These are phyloP conservation scores for Myotis myotis DNA, from an alignment of 2,797 vertebrate species.

Conservation along the genomic window DNA sequence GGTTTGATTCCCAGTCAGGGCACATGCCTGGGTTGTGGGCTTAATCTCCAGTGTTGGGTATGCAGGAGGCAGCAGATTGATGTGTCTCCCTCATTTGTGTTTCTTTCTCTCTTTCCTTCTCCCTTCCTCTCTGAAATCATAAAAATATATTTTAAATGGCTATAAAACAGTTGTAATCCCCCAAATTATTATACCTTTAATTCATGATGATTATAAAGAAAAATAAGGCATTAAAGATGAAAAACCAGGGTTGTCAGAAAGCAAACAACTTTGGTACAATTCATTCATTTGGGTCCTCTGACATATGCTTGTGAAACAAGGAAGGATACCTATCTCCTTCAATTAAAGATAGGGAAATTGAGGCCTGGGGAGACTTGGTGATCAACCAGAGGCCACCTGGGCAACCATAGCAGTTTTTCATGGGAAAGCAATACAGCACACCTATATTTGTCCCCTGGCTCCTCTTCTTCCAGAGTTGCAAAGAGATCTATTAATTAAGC, in stretches of 20 bases:
- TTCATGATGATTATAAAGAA: not conserved
- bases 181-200: slow-evolving; percentile 10
- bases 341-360: not conserved
- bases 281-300: not conserved
- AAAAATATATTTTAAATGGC: too few relatives aligned
- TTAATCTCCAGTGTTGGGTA: too few relatives aligned
- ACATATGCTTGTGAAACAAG: not conserved
- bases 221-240: not conserved
- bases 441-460: not conserved
- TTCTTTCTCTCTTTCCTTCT: too few relatives aligned
- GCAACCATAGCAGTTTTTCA: not conserved
- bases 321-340: not conserved
- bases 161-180: not conserved
- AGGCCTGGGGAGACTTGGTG: not conserved
- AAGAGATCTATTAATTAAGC: slow-evolving; percentile 77
- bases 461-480: slow-evolving; percentile 45
- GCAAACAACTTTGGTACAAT: not conserved
- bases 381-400: not conserved
- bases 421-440: not conserved
- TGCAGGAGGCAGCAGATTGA: too few relatives aligned
- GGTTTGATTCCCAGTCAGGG: too few relatives aligned
- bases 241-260: not conserved
- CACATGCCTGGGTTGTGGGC: too few relatives aligned
- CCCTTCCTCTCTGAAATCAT: too few relatives aligned
- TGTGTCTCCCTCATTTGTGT: too few relatives aligned